These are phyloP conservation scores for Alloplasta piceator DNA, from an alignment of 2,888 invertebrate genomes.

Conservation along the genomic window DNA sequence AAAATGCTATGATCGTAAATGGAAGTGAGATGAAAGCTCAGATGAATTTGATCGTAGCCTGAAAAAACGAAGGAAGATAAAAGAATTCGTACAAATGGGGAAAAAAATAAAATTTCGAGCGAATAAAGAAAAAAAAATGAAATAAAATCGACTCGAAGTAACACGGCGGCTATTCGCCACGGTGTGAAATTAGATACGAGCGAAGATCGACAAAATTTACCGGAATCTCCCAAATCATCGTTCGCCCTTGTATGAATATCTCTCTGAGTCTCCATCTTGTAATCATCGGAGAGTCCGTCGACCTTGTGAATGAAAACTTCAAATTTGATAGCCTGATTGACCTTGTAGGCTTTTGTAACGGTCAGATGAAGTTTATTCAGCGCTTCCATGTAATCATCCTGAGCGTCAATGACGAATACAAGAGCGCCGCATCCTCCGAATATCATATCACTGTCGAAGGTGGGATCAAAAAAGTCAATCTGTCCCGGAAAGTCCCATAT, in stretches of 20 bases:
- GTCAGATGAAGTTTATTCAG: conserved; percentile 96
- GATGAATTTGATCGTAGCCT: conserved; percentile 92
- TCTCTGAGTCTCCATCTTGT: conserved; percentile 99
- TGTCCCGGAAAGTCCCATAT: conserved; percentile 99
- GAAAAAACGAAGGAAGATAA: conserved; percentile 69
- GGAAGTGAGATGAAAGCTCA: conserved; percentile 98
- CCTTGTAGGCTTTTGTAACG: conserved; percentile 97
- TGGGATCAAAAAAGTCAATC: conserved; percentile 98
- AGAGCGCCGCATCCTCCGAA: conserved; percentile 99
- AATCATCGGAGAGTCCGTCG: conserved; percentile 99
- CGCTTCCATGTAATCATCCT: conserved; percentile 99
- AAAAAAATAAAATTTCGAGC: conserved; percentile 11
- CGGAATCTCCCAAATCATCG: conserved; percentile 96
- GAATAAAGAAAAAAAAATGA: conserved; percentile 24
- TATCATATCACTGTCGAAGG: conserved; percentile 97
- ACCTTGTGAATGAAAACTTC: conserved; percentile 99
- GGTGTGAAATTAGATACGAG: neutral
- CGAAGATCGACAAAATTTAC: conserved; percentile 78
- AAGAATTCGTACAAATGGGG: conserved; percentile 4
- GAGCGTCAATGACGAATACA: conserved; percentile 99
- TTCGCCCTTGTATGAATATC: conserved; percentile 99
- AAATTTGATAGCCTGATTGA: conserved; percentile 98
- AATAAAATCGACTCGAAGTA: conserved; percentile 47
- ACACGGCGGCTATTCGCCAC: neutral
- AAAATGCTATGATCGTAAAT: conserved; percentile 99